phyloP scores from a whole-genome alignment of 2,113 vertebrate genomes.

The Festucalex cinctus region DNA sequence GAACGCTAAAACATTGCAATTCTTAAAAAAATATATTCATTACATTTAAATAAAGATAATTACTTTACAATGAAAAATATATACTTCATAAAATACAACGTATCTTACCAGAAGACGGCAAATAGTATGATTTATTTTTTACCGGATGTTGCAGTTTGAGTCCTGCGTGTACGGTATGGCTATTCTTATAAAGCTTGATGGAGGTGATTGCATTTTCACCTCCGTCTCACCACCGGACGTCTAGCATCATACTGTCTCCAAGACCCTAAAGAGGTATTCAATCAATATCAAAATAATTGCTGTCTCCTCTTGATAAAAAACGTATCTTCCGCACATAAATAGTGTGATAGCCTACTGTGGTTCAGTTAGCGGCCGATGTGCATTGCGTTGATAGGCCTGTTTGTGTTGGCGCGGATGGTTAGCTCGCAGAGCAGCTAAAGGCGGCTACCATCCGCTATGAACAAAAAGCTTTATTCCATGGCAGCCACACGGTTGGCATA shows the following conservation, averaged over 20 bases:
- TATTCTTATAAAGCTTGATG: conserved; percentile 47
- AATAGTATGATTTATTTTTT: conserved; percentile 23
- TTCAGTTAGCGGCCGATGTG: conserved; percentile 7
- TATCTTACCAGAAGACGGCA: neutral
- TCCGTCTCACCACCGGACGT: conserved; percentile 11
- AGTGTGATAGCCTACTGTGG: neutral
- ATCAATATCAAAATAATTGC: neutral
- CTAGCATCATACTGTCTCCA: conserved; percentile 25
- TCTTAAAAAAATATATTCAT: neutral
- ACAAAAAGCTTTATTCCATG: neutral
- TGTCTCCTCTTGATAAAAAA: neutral
- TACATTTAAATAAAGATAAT: neutral
- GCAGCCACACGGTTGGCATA: neutral
- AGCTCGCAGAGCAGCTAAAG: conserved; percentile 44
- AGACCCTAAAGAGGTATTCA: conserved; percentile 41
- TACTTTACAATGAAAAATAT: neutral
- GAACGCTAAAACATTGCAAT: neutral
- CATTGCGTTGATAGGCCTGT: conserved; percentile 62
- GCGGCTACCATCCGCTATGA: neutral
- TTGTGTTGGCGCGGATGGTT: conserved; percentile 53
- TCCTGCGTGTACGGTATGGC: neutral
- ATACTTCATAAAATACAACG: neutral
- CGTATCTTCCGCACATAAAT: fast-evolving
- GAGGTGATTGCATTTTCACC: conserved; percentile 36
- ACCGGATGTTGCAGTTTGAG: conserved; percentile 36